These are phyloP conservation scores for Pararge aegeria DNA, from an alignment of 1,140 invertebrate genomes.

Conservation along the genomic window DNA sequence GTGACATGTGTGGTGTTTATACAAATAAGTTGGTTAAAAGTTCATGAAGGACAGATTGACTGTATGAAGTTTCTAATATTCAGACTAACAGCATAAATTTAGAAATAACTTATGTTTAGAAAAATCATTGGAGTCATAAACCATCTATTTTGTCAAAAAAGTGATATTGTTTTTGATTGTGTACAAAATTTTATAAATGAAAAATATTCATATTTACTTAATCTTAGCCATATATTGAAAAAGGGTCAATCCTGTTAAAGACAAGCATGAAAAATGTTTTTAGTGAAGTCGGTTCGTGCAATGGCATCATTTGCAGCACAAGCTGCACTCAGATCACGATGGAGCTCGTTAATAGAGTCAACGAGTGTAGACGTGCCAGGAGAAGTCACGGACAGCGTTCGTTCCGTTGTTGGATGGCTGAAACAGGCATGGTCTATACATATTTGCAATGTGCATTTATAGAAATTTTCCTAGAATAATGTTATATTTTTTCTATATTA, in stretches of 20 bases:
- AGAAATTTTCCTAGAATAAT: background rate
- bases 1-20: background rate
- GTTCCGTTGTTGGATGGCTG: conserved; percentile 87
- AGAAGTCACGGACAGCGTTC: conserved; percentile 84
- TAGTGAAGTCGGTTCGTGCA: conserved; percentile 50
- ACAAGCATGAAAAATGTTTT: conserved; percentile 43
- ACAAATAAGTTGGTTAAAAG: too few relatives aligned
- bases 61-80: too few relatives aligned
- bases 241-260: background rate
- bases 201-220: too few relatives aligned
- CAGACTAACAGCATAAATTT: too few relatives aligned
- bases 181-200: too few relatives aligned
- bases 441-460: background rate
- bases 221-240: background rate
- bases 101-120: too few relatives aligned
- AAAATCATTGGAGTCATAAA: too few relatives aligned
- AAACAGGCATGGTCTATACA: conserved; percentile 82
- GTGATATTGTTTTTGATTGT: too few relatives aligned
- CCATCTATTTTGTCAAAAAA: too few relatives aligned
- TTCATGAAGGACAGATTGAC: too few relatives aligned
- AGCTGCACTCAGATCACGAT: conserved; percentile 82
- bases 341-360: conserved; percentile 84
- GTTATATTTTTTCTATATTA: background rate
- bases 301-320: conserved; percentile 85
- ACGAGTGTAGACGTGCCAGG: conserved; percentile 82